Conservation (phyloP, 2,888 invertebrate species). For the Drosophila conformis region DNA sequence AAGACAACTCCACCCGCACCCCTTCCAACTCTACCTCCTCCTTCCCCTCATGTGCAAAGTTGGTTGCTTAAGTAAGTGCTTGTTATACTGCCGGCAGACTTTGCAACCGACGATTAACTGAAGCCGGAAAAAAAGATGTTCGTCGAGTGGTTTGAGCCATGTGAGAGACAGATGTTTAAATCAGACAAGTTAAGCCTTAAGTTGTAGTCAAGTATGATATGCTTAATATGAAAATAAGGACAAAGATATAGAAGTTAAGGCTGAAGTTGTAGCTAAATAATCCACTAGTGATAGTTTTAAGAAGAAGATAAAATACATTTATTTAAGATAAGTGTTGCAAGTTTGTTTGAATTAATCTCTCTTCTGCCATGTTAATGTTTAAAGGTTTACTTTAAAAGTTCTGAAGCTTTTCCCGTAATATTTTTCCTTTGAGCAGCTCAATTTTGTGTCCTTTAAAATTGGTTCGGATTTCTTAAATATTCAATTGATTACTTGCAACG, state of each 20-base stretch:
- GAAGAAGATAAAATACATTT: background rate
- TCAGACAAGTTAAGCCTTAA: background rate
- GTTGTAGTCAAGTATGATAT: background rate
- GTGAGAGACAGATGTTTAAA: conserved; percentile 16
- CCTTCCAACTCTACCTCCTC: background rate
- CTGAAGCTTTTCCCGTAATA: background rate
- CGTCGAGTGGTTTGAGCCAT: conserved; percentile 3
- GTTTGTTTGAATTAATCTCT: background rate
- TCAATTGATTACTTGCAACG: no score
- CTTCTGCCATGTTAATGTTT: background rate
- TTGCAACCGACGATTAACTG: conserved; percentile 49
- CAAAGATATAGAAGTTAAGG: background rate
- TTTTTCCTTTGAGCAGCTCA: no score
- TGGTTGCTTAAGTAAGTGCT: conserved; percentile 56
- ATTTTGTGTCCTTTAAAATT: no score
- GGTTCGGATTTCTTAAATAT: no score
- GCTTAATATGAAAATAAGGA: background rate
- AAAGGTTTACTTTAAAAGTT: background rate
- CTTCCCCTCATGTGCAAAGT: conserved; percentile 2
- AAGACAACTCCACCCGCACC: conserved; percentile 3
- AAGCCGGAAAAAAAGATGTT: conserved; percentile 26
- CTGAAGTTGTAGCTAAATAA: background rate
- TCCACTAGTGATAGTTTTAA: background rate
- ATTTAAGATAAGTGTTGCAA: background rate
- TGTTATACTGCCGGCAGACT: conserved; percentile 51